Evolutionary conservation across 1,140 invertebrate species (phyloP).

Genomic region (Chymomyza costata): DNA sequence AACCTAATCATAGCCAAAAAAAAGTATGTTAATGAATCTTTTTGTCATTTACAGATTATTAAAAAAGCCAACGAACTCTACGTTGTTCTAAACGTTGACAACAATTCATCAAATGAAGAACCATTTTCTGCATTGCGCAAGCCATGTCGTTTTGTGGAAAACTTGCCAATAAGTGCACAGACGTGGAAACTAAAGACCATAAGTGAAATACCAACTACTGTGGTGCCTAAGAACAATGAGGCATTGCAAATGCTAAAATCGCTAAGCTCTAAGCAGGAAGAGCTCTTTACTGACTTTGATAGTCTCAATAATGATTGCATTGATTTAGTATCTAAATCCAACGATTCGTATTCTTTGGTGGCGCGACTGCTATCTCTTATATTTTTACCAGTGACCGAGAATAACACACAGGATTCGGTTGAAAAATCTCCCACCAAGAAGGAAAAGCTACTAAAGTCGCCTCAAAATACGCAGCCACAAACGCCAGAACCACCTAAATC

Average conservation of each 20-base stretch:
- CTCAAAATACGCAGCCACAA: too few relatives aligned
- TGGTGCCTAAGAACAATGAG: constrained; percentile 20
- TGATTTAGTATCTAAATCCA: constrained; percentile 24
- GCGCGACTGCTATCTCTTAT: constrained; percentile 31
- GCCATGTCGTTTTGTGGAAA: constrained; percentile 39
- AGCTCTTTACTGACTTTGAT: constrained; percentile 9
- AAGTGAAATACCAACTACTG: constrained; percentile 20
- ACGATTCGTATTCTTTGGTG: constrained; percentile 23
- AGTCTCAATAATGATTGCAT: background rate
- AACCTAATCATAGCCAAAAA: too few relatives aligned
- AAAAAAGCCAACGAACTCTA: constrained; percentile 5
- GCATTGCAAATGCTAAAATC: constrained; percentile 14
- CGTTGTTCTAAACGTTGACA: constrained; percentile 38
- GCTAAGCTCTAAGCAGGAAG: background rate
- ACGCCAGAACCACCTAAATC: too few relatives aligned
- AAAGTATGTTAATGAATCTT: too few relatives aligned
- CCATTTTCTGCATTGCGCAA: constrained; percentile 33
- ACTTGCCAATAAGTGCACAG: constrained; percentile 29
- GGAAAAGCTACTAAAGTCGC: too few relatives aligned
- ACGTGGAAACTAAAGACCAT: constrained; percentile 29
- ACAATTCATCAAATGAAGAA: constrained; percentile 3
- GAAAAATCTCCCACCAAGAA: too few relatives aligned
- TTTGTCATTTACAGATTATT: constrained; percentile 16
- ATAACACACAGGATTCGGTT: too few relatives aligned
- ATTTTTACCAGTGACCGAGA: constrained; percentile 13